Conservation (phyloP, 64 coral and sea anemone genomes). For the Pocillopora damicornis region DNA sequence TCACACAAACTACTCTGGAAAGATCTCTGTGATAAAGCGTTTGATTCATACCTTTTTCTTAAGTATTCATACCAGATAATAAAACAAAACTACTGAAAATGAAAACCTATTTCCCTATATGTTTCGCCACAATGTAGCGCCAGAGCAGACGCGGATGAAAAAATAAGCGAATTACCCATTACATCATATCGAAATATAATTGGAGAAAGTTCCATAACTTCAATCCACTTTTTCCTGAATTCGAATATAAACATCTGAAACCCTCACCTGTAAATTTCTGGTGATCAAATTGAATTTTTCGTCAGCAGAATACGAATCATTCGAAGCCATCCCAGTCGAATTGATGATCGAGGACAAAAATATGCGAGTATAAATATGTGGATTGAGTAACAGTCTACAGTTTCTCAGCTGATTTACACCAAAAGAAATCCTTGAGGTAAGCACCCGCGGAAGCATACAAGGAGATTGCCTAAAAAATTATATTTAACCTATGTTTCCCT, state of each 20-base stretch:
- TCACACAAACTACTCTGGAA: too few species aligned
- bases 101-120: too few species aligned
- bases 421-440: neutral
- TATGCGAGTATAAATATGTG: too few species aligned
- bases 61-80: too few species aligned
- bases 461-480: neutral
- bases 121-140: too few species aligned
- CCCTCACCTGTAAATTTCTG: constrained; percentile 63
- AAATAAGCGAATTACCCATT: too few species aligned
- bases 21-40: too few species aligned
- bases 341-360: neutral
- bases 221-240: neutral
- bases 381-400: neutral
- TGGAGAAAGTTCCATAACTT: neutral
- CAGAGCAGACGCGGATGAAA: too few species aligned
- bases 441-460: constrained; percentile 19
- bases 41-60: too few species aligned
- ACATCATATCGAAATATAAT: neutral
- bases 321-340: constrained; percentile 14
- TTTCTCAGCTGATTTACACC: neutral
- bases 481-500: neutral
- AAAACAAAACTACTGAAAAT: too few species aligned
- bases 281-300: constrained; percentile 66
- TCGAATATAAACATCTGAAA: neutral
- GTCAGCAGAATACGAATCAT: constrained; percentile 16